Evolutionary conservation across 2,113 vertebrate genomes (phyloP).

Genomic region (Apodemus speciosus): DNA sequence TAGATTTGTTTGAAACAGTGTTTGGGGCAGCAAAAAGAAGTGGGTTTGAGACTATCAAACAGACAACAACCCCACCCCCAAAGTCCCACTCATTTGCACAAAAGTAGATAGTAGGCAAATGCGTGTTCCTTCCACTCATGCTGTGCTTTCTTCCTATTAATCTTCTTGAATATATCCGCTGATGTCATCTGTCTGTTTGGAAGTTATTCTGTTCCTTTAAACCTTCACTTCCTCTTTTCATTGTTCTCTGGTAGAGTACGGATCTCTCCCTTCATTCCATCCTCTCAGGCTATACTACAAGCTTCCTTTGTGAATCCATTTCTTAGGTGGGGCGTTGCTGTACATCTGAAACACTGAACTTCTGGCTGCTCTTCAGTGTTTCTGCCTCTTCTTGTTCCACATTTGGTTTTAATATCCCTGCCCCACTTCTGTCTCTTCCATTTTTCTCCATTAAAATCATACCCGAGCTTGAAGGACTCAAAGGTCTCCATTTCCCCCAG

Average conservation of each 20-base stretch:
- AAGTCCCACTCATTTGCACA: neutral
- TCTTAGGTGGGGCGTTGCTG: neutral
- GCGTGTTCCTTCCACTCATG: neutral
- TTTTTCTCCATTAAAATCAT: slow-evolving; percentile 39
- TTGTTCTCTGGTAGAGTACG: neutral
- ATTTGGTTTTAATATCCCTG: slow-evolving; percentile 46
- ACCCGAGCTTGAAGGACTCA: neutral
- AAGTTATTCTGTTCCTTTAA: neutral
- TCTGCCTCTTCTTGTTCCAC: neutral
- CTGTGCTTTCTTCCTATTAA: neutral
- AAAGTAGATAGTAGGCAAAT: neutral
- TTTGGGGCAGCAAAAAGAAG: neutral
- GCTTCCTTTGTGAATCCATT: neutral
- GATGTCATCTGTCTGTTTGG: neutral
- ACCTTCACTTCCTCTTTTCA: neutral
- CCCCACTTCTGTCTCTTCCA: slow-evolving; percentile 18
- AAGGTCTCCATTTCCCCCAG: neutral
- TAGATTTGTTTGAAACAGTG: neutral
- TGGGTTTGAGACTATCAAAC: neutral
- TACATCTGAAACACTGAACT: neutral
- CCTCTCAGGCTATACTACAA: neutral
- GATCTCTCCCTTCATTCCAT: neutral
- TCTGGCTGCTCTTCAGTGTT: neutral
- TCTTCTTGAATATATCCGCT: too few relatives aligned
- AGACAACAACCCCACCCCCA: neutral